A percentile compares a stretch with the other conserved stretches of the same genome.
Conservation (phyloP, 2,113 vertebrate genomes). For the Periophthalmodon schlosseri region DNA sequence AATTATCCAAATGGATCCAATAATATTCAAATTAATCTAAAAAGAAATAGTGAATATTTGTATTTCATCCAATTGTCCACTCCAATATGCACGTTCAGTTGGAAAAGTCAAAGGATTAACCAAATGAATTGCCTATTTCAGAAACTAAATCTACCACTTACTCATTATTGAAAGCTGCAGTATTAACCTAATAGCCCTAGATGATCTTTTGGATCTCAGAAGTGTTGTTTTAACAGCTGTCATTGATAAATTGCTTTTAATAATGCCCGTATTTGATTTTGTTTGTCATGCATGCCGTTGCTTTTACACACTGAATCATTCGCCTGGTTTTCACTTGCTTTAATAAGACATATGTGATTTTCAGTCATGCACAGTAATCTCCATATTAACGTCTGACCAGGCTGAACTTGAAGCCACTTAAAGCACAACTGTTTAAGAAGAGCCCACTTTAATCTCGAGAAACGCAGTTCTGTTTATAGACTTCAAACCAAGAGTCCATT, state of each 20-base stretch:
- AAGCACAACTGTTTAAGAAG: constrained; percentile 6
- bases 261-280: constrained; percentile 5
- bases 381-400: not conserved
- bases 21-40: too few species aligned
- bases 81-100: too few species aligned
- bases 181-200: not conserved
- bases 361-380: constrained; percentile 14
- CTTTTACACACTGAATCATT: constrained; percentile 27
- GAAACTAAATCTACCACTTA: too few species aligned
- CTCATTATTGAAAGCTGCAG: not conserved
- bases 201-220: not conserved
- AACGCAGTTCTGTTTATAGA: constrained; percentile 28
- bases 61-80: too few species aligned
- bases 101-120: too few species aligned
- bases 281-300: constrained; percentile 22
- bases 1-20: too few species aligned
- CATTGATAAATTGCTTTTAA: constrained; percentile 29
- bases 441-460: constrained; percentile 6
- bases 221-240: not conserved
- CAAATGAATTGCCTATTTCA: too few species aligned
- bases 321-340: constrained; percentile 41
- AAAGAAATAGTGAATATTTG: too few species aligned
- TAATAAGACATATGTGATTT: constrained; percentile 27
- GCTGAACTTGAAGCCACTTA: not conserved
- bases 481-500: constrained; percentile 12